phyloP scores from a whole-genome alignment of 2,888 invertebrate species.

The Sphinx pinastri region DNA sequence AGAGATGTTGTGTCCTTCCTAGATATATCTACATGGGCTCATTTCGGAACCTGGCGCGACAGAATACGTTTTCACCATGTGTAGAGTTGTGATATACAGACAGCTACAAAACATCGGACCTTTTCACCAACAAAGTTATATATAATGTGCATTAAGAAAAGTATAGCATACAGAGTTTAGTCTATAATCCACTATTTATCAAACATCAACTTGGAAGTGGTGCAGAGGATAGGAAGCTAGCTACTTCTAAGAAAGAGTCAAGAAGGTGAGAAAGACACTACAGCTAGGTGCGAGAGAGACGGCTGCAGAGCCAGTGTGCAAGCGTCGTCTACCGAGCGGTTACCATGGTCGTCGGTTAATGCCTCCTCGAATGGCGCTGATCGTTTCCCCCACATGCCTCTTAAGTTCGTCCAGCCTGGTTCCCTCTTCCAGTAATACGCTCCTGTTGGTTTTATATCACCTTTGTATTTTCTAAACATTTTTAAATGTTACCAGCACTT shows the following conservation, averaged over 20 bases:
- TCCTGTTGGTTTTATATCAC: slow-evolving; percentile 74
- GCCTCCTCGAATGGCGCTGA: slow-evolving; percentile 66
- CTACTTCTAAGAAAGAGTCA: slow-evolving; percentile 17
- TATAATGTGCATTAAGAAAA: too few relatives aligned
- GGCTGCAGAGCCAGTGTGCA: slow-evolving; percentile 30
- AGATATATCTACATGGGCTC: too few relatives aligned
- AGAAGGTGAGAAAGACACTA: slow-evolving; percentile 25
- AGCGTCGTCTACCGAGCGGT: slow-evolving; percentile 32
- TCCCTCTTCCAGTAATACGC: slow-evolving; percentile 90
- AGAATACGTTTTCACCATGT: too few relatives aligned
- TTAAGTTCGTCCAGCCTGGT: slow-evolving; percentile 91
- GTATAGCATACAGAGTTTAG: too few relatives aligned
- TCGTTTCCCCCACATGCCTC: slow-evolving; percentile 92
- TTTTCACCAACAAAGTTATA: too few relatives aligned
- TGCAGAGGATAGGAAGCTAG: slow-evolving; percentile 24
- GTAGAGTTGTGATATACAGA: too few relatives aligned
- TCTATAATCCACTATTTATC: not conserved
- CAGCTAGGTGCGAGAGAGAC: slow-evolving; percentile 36
- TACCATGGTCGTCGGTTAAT: slow-evolving; percentile 67
- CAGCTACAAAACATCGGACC: too few relatives aligned
- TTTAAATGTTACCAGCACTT: not conserved
- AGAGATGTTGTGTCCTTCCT: too few relatives aligned
- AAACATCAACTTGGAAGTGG: slow-evolving; percentile 7
- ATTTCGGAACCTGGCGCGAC: too few relatives aligned
- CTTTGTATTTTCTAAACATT: slow-evolving; percentile 33